These are phyloP conservation scores for Hippoglossus stenolepis DNA, from an alignment of 2,113 vertebrate genomes.

Conservation along the genomic window DNA sequence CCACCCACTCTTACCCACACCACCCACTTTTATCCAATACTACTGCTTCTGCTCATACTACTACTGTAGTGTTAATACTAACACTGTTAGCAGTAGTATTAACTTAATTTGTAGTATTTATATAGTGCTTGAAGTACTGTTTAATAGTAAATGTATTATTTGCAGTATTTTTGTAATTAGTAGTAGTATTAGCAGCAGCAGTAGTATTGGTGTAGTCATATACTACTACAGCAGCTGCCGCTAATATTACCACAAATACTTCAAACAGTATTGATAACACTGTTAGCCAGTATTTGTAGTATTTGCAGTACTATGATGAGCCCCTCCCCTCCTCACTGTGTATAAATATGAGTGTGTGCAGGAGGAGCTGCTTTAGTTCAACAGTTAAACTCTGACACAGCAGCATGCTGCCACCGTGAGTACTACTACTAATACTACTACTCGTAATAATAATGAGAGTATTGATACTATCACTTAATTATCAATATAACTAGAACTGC, in stretches of 20 bases:
- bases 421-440: slow-evolving; percentile 25
- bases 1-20: too few relatives aligned
- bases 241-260: too few relatives aligned
- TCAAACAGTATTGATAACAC: too few relatives aligned
- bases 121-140: background rate
- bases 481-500: background rate
- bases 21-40: too few relatives aligned
- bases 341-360: slow-evolving; percentile 56
- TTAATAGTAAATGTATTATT: too few relatives aligned
- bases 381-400: slow-evolving; percentile 15
- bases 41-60: too few relatives aligned
- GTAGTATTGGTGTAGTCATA: background rate
- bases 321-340: slow-evolving; percentile 33
- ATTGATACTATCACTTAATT: background rate
- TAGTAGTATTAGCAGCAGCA: background rate
- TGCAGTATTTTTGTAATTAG: background rate
- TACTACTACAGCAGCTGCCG: too few relatives aligned
- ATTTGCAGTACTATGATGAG: slow-evolving; percentile 16
- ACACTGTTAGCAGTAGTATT: background rate
- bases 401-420: slow-evolving; percentile 68
- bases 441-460: background rate
- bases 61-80: background rate
- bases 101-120: background rate
- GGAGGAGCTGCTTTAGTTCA: slow-evolving; percentile 53
- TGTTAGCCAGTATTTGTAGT: slow-evolving; percentile 20